Conservation (phyloP, 2,113 vertebrate genomes). For the Alces alces region DNA sequence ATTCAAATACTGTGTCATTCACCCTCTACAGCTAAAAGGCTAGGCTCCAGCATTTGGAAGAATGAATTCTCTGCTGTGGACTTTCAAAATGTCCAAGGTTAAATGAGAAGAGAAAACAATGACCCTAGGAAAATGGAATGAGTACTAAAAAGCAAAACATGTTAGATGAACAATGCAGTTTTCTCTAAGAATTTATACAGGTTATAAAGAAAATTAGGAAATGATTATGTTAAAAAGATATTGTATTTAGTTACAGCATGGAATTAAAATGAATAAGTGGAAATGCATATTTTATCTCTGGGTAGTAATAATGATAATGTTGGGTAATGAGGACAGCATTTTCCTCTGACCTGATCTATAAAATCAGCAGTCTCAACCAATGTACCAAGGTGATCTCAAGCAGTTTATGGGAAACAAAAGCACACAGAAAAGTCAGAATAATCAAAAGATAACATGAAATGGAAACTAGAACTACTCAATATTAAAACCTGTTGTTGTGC, state of each 20-base stretch:
- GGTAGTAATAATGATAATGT: neutral
- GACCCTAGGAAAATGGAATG: neutral
- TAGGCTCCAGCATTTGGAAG: neutral
- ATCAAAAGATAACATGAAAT: neutral
- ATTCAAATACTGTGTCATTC: conserved; percentile 23
- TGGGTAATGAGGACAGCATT: neutral
- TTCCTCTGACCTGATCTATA: neutral
- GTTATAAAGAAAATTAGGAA: neutral
- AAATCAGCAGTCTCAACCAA: neutral
- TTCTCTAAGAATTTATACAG: conserved; percentile 3
- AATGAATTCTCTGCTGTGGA: neutral
- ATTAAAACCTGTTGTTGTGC: neutral
- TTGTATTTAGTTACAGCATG: neutral
- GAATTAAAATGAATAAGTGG: neutral
- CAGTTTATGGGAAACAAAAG: neutral
- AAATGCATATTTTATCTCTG: neutral
- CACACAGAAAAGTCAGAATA: neutral
- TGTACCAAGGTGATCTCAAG: neutral
- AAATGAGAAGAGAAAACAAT: conserved; percentile 10
- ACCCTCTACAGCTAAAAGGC: neutral
- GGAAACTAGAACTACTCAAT: neutral
- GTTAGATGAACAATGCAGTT: neutral
- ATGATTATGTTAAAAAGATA: neutral
- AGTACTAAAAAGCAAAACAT: neutral
- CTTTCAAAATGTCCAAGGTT: neutral